Conservation (phyloP, 1,140 invertebrate genomes). For the Euura saliciscinereae region DNA sequence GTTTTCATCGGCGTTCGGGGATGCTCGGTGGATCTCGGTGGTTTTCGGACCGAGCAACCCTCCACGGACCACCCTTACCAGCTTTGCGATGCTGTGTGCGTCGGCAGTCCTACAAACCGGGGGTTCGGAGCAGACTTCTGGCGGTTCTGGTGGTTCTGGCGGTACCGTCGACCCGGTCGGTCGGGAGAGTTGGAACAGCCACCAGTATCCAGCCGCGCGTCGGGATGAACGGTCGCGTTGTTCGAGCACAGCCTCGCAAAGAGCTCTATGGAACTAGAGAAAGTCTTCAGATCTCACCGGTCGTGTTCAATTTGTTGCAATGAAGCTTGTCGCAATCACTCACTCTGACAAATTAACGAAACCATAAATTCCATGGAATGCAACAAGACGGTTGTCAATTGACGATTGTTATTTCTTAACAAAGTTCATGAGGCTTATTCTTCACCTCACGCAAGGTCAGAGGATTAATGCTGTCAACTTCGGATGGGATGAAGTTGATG, state of each 20-base stretch:
- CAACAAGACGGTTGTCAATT: too few relatives aligned
- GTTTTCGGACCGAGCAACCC: neutral
- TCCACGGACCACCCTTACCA: neutral
- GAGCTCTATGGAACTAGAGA: neutral
- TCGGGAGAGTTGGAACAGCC: slow-evolving; percentile 4
- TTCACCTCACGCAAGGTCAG: neutral
- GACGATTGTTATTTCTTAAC: too few relatives aligned
- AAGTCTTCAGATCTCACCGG: too few relatives aligned
- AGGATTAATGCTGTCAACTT: slow-evolving; percentile 7
- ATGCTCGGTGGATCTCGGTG: neutral
- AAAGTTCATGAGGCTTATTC: too few relatives aligned
- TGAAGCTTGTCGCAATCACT: too few relatives aligned
- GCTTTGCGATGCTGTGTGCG: neutral
- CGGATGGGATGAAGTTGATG: neutral
- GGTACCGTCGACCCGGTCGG: slow-evolving; percentile 5
- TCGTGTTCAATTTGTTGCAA: too few relatives aligned
- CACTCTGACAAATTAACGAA: too few relatives aligned
- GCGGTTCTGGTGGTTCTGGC: slow-evolving; percentile 6
- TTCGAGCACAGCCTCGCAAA: neutral
- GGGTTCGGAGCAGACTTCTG: neutral
- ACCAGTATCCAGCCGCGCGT: neutral
- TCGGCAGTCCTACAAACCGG: slow-evolving; percentile 3
- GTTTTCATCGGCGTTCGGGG: neutral
- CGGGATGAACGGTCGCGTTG: slow-evolving; percentile 3
- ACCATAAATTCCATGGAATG: too few relatives aligned